Evolutionary conservation across 2,888 invertebrate species (phyloP).

Genomic region (Drosophila antonietae): DNA sequence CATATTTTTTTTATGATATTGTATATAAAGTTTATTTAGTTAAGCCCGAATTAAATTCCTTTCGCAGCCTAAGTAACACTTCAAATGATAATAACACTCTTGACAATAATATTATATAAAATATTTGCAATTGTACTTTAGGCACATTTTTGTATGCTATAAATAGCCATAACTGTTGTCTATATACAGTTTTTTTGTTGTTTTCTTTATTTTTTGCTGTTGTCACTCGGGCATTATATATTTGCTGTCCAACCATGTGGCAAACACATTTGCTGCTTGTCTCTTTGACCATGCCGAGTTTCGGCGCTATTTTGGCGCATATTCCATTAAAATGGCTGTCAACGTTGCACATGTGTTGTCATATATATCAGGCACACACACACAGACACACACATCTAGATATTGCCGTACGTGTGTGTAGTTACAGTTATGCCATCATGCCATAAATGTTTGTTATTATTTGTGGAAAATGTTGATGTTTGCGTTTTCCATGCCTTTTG

Average conservation of each 20-base stretch:
- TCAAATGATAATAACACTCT: not conserved
- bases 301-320: slow-evolving; percentile 55
- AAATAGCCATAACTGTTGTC: slow-evolving; percentile 7
- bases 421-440: slow-evolving; percentile 59
- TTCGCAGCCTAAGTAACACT: not conserved
- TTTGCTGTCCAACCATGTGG: slow-evolving; percentile 35
- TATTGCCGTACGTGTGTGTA: slow-evolving; percentile 50
- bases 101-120: slow-evolving; percentile 2
- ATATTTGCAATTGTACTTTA: not conserved
- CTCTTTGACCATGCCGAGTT: slow-evolving; percentile 53
- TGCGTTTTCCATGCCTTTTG: slow-evolving; percentile 71
- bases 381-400: slow-evolving; percentile 12
- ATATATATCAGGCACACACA: slow-evolving; percentile 54
- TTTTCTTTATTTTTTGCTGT: slow-evolving; percentile 14
- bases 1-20: no score
- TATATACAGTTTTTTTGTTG: not conserved
- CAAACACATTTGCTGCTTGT: slow-evolving; percentile 46
- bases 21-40: not conserved
- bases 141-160: not conserved
- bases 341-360: slow-evolving; percentile 72
- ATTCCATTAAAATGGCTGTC: slow-evolving; percentile 80
- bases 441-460: slow-evolving; percentile 74
- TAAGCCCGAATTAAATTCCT: not conserved
- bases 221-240: slow-evolving; percentile 22
- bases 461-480: slow-evolving; percentile 81